Evolutionary conservation across 2,113 vertebrate species (phyloP).

Genomic region (Pelmatolapia mariae): DNA sequence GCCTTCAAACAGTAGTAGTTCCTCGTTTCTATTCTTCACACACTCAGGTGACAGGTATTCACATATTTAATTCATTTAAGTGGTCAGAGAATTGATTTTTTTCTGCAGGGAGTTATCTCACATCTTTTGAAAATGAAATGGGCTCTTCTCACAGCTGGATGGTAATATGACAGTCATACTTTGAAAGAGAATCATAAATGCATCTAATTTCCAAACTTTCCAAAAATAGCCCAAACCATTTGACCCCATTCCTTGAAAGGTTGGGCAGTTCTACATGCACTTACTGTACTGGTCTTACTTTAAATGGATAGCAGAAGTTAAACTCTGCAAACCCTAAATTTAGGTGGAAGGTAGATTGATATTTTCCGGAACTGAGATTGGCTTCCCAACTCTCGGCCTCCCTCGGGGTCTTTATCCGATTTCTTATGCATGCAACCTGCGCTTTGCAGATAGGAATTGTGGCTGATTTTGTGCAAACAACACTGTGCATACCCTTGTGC

Average conservation of each 20-base stretch:
- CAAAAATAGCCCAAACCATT: constrained; percentile 41
- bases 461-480: constrained; percentile 14
- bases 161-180: background rate
- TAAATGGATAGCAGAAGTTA: background rate
- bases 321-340: background rate
- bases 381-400: background rate
- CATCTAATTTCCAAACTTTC: constrained; percentile 32
- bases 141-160: background rate
- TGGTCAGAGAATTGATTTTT: background rate
- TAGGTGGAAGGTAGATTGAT: background rate
- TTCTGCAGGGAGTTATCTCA: background rate
- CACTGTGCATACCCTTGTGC: background rate
- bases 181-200: background rate
- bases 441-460: constrained; percentile 5
- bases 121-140: background rate
- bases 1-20: background rate
- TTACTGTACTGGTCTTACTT: background rate
- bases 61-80: constrained; percentile 23
- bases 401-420: background rate
- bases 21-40: background rate
- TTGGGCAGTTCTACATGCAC: background rate
- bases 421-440: constrained; percentile 16
- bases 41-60: constrained; percentile 21
- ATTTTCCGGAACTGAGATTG: background rate
- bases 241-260: constrained; percentile 47